Conservation (phyloP, 2,888 invertebrate genomes). For the Orchesellides sinensis region DNA sequence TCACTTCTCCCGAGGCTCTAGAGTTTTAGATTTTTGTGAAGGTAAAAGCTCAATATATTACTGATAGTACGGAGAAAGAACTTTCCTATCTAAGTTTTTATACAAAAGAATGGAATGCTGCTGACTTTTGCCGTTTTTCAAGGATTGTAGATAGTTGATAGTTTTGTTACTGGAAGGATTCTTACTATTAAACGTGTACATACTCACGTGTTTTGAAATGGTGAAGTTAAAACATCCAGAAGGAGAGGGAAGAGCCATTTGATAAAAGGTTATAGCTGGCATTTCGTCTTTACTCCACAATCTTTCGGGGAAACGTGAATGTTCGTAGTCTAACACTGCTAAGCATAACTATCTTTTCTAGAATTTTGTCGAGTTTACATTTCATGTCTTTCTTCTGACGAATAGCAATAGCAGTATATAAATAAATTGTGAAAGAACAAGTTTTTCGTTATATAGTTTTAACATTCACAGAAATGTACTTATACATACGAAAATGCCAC, state of each 20-base stretch:
- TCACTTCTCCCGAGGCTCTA: slow-evolving; percentile 40
- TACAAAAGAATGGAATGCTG: background rate
- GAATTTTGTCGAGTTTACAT: slow-evolving; percentile 30
- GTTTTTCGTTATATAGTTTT: background rate
- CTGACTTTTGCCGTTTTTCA: slow-evolving; percentile 25
- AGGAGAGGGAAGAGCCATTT: slow-evolving; percentile 8
- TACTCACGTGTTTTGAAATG: slow-evolving; percentile 15
- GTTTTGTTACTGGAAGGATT: slow-evolving; percentile 20
- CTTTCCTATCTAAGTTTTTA: background rate
- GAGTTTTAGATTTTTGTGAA: slow-evolving; percentile 5
- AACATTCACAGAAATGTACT: no score
- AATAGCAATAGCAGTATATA: background rate
- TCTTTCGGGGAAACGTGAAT: background rate
- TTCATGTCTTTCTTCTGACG: slow-evolving; percentile 17
- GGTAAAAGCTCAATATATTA: slow-evolving; percentile 16
- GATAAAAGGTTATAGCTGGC: slow-evolving; percentile 30
- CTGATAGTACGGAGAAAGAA: background rate
- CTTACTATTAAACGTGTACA: slow-evolving; percentile 7
- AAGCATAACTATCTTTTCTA: slow-evolving; percentile 21
- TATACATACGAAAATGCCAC: background rate
- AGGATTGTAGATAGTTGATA: slow-evolving; percentile 9
- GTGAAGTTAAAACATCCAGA: background rate
- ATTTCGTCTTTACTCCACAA: slow-evolving; percentile 8
- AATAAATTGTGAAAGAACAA: background rate
- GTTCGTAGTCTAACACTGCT: background rate